Evolutionary conservation across 1,140 invertebrate species (phyloP), one percentile per base, ranked within the genome.

Genomic region (Drosophila pallidifrons): DNA sequence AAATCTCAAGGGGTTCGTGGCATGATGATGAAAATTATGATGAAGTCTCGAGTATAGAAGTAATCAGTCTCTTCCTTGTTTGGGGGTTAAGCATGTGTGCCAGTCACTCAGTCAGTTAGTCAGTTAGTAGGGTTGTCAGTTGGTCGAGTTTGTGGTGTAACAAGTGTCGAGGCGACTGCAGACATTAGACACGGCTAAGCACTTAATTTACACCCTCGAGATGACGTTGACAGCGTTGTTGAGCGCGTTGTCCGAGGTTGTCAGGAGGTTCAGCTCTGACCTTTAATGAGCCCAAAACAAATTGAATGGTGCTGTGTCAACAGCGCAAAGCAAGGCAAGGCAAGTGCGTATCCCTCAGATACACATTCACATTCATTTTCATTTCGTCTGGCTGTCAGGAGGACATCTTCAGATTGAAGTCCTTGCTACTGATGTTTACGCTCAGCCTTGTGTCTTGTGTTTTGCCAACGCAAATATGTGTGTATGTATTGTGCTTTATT

Each of bases 131-230:
- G 35, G 35, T 38, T 38, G 35, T 41, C 57, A 55, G 47, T 74
- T 66, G 49, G 59, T 73, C 66, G 46, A 43, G 73, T 71, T 54
- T 52, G 68, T 25, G 51, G 80, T 65, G 81, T 89, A 89, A 88
- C 82, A 87, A 88, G 87, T 88, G 85, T 88, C 75, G 66, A 68
- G 46, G 54, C 57, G 72, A 66, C 65, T 77, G 16, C 57, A 66
- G 46, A 73, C 88, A 88, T 91, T 91, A 77, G 88, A 91, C 81
- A 85, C 71, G 88, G 88, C 73, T 85, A 87, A 91, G 88, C 81
- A 82, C 88, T 88, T 85, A 67, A 81, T 67, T 72, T 63, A 64
- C 71, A 83, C 78, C 82, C 78, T 74, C 77, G 74, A 86, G 68
- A 69, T 70, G 68, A 67, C 63, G 64, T 79, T 66, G 66, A 63